These are phyloP conservation scores for Odontophorus gujanensis DNA, from an alignment of 2,113 vertebrate genomes.

Conservation along the genomic window DNA sequence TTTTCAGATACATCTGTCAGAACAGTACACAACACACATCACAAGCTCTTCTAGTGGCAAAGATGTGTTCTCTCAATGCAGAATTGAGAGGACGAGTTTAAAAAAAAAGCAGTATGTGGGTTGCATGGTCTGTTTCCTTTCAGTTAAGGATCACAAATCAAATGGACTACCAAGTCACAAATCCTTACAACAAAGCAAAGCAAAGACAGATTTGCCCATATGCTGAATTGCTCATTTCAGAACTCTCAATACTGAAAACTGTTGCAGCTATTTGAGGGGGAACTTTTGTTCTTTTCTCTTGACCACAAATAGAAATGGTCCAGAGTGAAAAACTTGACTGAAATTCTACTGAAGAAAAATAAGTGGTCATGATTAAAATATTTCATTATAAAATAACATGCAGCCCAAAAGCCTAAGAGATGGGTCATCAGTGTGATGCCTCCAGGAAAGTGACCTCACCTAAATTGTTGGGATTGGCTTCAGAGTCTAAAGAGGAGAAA, in stretches of 20 bases:
- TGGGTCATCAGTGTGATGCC: not conserved
- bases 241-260: not conserved
- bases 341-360: not conserved
- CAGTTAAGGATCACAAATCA: constrained; percentile 28
- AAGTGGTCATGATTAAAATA: not conserved
- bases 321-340: not conserved
- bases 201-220: not conserved
- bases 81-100: not conserved
- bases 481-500: not conserved
- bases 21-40: not conserved
- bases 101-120: not conserved
- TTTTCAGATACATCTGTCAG: not conserved
- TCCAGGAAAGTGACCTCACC: not conserved
- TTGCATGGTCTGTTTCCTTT: constrained; percentile 27
- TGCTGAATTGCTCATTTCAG: not conserved
- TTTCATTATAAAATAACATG: not conserved
- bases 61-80: accelerated
- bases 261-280: not conserved
- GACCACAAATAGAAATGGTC: not conserved
- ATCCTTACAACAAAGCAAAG: constrained; percentile 6
- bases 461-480: not conserved
- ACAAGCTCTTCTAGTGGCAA: not conserved
- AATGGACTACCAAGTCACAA: not conserved
- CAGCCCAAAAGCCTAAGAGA: not conserved
- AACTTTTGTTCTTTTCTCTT: not conserved